Evolutionary conservation across 2,113 vertebrate genomes (phyloP), one percentile per base, ranked within the genome.

Genomic region (Eptesicus fuscus): DNA sequence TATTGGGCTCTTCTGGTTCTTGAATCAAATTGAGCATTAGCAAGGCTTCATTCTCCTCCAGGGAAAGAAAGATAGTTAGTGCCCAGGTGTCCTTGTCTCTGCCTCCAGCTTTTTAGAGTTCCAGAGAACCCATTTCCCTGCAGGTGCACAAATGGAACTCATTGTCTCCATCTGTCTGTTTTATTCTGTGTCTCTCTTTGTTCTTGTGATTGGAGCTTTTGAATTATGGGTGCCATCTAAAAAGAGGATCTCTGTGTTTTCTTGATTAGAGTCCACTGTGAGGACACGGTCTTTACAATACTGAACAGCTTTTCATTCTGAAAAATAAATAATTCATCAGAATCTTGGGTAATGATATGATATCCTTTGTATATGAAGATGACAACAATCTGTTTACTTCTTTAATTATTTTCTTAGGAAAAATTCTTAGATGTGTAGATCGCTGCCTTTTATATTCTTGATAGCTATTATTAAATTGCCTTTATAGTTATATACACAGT

Each of bases 101-200:
- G 92, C 73, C 73, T 95, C 69, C 78, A 95, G 94, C 84, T 95
- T 53, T 93, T 51, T 25, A 95, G 61, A 88, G 88, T 88, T 88
- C 28, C 49, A 42, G 56, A 95, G 74, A 79, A 83, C 37, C 63
- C 83, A 67, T 91, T 77, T 95, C 69, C 87, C 73, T 0, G 1
- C 97, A 96, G 95, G 94, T 95, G 96, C 82, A 59, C 20, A 35
- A 79, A 61, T 71, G 91, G 67, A n/a, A 67, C 74, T 53, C n/a
- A 61, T 95, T 71, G 91, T 96, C 85, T 93, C 82, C 95, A 92
- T 96, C 93, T 95, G 88, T 71, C 63, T 95, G 91, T 96, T 96
- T 86, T 76, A 86, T 95, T 88, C 61, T 42, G 8, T 69, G 9
- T 32, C 25, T 92, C 28, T 37, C 73, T 93, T 96, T 97, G 92